Evolutionary conservation across 2,888 invertebrate species (phyloP).

Genomic region (Apotomis betuletana): DNA sequence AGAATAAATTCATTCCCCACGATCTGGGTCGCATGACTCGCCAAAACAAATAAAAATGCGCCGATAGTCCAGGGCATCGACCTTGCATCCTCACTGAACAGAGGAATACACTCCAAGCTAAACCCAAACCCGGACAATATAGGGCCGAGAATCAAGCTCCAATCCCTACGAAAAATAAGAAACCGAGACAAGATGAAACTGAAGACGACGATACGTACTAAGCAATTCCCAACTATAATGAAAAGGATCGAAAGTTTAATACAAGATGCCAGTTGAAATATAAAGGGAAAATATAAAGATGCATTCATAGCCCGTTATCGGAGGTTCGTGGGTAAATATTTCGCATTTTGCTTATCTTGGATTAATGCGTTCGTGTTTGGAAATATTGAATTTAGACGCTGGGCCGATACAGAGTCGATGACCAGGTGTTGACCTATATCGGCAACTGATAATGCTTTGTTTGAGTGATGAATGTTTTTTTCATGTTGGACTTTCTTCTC

Average conservation of each 20-base stretch:
- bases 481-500: background rate
- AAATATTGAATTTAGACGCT: slow-evolving; percentile 70
- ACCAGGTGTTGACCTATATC: slow-evolving; percentile 52
- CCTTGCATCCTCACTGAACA: slow-evolving; percentile 71
- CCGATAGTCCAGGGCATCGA: slow-evolving; percentile 80
- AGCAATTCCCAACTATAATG: slow-evolving; percentile 59
- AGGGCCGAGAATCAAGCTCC: slow-evolving; percentile 59
- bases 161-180: slow-evolving; percentile 74
- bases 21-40: slow-evolving; percentile 81
- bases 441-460: slow-evolving; percentile 24
- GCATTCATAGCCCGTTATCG: slow-evolving; percentile 78
- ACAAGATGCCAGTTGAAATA: slow-evolving; percentile 48
- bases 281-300: slow-evolving; percentile 72
- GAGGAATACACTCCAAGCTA: slow-evolving; percentile 52
- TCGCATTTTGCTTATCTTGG: slow-evolving; percentile 76
- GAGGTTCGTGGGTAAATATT: slow-evolving; percentile 76
- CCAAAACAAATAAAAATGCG: slow-evolving; percentile 83
- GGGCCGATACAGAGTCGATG: slow-evolving; percentile 62
- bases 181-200: slow-evolving; percentile 81
- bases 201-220: slow-evolving; percentile 64
- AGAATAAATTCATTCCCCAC: slow-evolving; percentile 81
- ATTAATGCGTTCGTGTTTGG: slow-evolving; percentile 70
- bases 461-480: background rate
- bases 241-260: slow-evolving; percentile 43
- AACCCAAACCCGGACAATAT: slow-evolving; percentile 51